Evolutionary conservation across 2,797 vertebrate species (phyloP), one percentile per base, ranked within the genome.

Genomic region (Glyptemys insculpta): DNA sequence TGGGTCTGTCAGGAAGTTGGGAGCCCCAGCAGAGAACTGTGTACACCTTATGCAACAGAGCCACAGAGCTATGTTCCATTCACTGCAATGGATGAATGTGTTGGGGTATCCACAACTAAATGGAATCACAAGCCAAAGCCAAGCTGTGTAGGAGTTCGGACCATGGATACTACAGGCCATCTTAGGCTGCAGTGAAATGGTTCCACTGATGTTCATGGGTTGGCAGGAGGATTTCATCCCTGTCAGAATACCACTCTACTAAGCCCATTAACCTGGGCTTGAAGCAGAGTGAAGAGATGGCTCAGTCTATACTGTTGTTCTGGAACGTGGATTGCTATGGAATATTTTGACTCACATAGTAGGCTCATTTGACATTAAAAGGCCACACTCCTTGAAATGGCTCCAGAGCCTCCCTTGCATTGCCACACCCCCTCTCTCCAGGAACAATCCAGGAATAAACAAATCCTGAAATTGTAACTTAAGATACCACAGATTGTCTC

Each of bases 401-500:
- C 21, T 18, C 52, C 3, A 10, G 62, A 92, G 37, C 57, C 21
- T 94, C 56, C 83, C 10, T 90, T 85, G 14, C 49, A 19, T 4
- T 49, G 78, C 29, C 82, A 79, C 8, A 92, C 41, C 11, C 27
- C 6, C 23, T 88, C 76, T 52, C 41, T 57, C 29, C 53, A 76
- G 56, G 50, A 91, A 65, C 53, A 68, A 92, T 37, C 79, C 85
- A 80, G 0, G 1, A 95, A 72, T 41, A 81, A 88, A 4, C 6
- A 21, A 76, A 93, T 41, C 12, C n/a, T 90, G 12, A 18, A 1
- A 87, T 93, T 87, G 85, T 50, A 49, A 29, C 44, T 49, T 50
- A 85, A 91, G 83, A 62, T 76, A 41, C 86, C 78, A 88, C 21
- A 14, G 57, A 34, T 18, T 91, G 50, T 89, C 31, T 83, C 44